Evolutionary conservation across 2,113 vertebrate genomes (phyloP), one percentile per base, ranked within the genome.

Genomic region (Serinus canaria): DNA sequence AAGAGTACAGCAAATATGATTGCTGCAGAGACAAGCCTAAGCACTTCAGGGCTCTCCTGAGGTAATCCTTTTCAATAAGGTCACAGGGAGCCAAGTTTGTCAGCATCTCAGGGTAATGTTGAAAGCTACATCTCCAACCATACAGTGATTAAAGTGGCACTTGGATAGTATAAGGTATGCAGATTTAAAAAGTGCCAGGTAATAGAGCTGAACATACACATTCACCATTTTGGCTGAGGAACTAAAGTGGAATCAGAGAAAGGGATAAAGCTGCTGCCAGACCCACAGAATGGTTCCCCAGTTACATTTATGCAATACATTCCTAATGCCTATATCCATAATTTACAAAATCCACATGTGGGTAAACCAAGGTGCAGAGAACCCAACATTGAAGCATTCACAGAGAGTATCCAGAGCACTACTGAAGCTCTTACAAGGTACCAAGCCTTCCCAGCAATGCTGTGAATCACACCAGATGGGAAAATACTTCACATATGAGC

Each of bases 241-340:
- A 25, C 31, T 64, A 11, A 89, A 73, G 16, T 6, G 8, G 63
- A 88, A 52, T 28, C 39, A 63, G 37, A 69, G 35, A 79, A 83
- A 56, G 24, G 15, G n/a, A 83, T 74, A 37, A 41, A 77, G 24
- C 35, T 85, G 63, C 72, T 85, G 14, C 44, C 58, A 76, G 37
- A 73, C 24, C 15, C 55, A 56, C 24, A 49, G 41, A 50, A 56
- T 28, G 20, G 33, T 70, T 70, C 55, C 39, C 25, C 74, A 46
- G 17, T 73, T 23, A 21, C 2, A 43, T 39, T 49, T 64, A 35
- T 47, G 23, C 19, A 23, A 47, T 4, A 8, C 12, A 15, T 62
- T 78, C 8, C 55, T 72, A 67, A 31, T 1, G 0, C 11, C 3
- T 31, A 25, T 30, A 44, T 53, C 21, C 24, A 1, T n/a, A 22